Evolutionary conservation across 2,888 invertebrate genomes (phyloP).

Genomic region (Ganaspis brasiliensis): DNA sequence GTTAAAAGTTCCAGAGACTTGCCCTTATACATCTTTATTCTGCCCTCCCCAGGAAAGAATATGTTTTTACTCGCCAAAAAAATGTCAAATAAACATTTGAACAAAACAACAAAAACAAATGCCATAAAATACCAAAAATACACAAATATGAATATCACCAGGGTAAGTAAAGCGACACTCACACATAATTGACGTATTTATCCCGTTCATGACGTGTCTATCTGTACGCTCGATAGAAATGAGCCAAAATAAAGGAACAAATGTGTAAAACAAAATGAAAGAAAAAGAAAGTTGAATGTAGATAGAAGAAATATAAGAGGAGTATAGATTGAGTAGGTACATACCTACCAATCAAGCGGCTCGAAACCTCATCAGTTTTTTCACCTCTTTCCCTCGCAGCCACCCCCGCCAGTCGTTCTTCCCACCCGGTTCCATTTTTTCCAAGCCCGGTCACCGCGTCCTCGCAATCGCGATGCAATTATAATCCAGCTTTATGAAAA

Average conservation of each 20-base stretch:
- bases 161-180: neutral
- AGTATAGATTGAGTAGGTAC: conserved; percentile 72
- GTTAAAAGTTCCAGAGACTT: too few relatives aligned
- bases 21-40: too few relatives aligned
- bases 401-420: conserved; percentile 60
- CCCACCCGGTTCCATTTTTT: conserved; percentile 74
- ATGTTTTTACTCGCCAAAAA: too few relatives aligned
- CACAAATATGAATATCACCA: neutral
- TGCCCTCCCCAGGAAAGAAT: too few relatives aligned
- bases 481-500: conserved; percentile 81
- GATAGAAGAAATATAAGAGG: conserved; percentile 59
- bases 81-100: too few relatives aligned
- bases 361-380: conserved; percentile 80
- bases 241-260: conserved; percentile 44
- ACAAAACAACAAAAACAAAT: too few relatives aligned
- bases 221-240: neutral
- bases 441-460: conserved; percentile 70
- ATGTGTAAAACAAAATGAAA: too few relatives aligned
- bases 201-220: neutral
- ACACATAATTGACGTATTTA: conserved; percentile 12
- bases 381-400: conserved; percentile 68
- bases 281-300: conserved; percentile 55
- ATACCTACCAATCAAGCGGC: conserved; percentile 80
- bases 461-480: conserved; percentile 79
- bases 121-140: neutral